Base-by-base conservation (phyloP, 2,113 vertebrate genomes). In the Serinus canaria region DNA sequence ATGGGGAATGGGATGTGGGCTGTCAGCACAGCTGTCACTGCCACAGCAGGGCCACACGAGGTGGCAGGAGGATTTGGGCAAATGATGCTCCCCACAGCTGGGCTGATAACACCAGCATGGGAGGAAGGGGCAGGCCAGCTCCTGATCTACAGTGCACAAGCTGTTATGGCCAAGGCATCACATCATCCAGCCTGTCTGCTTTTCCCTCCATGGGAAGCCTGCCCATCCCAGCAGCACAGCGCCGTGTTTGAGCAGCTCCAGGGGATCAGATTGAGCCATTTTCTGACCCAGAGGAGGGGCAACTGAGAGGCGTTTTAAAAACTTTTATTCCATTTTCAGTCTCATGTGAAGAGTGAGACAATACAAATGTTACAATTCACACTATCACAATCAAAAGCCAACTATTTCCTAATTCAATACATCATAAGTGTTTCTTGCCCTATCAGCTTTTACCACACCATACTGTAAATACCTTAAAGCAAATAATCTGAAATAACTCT, bases 1-100 rank as follows among this genome's bases (percentile, higher is more conserved):
- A 2, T 6, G 43, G 0, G 3, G 43, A 33, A 16, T 4, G 35
- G 44, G 50, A 22, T 9, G 20, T 0, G 31, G 44, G 43, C 21
- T 46, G 74, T 52, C 2, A 4, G 69, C 62, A 46, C 53, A 28
- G 72, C 52, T 16, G 60, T 15, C 81, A 3, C 41, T 28, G 66
- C 70, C 83, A 23, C 0, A 0, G 9, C 13, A 23, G 0, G 8
- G 67, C 83, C 76, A 19, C 28, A 77, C 62, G 10, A 63, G 44
- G 27, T 1, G 11, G 33, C 53, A 83, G 64, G 63, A 72, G 75
- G 56, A 41, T 39, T 9, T 37, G 53, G 75, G 67, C 67, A 83
- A 66, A 59, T 52, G 0, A 6, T 1, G 1, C n/a, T 53, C 20
- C 82, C 50, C 2, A 0, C 49, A 56, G 58, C 58, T 3, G 53